Evolutionary conservation across 1,140 invertebrate species (phyloP).

Genomic region (Brachystomella parvula): DNA sequence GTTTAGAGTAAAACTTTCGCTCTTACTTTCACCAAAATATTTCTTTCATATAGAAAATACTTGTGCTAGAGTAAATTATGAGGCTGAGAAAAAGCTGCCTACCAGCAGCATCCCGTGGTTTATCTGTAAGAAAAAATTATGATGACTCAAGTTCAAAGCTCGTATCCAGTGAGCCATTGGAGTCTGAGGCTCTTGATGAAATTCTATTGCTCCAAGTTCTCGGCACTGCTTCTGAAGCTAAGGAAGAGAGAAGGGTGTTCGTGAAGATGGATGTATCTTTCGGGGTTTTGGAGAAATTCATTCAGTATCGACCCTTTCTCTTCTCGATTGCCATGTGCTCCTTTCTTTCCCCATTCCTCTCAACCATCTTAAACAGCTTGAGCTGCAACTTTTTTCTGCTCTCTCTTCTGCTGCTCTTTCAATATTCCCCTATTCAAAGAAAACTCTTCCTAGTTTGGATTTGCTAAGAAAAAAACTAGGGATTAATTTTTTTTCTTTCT

Average conservation of each 20-base stretch:
- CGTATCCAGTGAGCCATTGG: neutral
- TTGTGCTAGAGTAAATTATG: no score
- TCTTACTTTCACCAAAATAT: no score
- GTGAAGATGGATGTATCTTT: neutral
- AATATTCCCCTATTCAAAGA: neutral
- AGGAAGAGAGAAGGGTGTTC: neutral
- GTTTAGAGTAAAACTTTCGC: no score
- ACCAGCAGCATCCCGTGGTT: no score
- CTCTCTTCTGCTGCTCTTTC: neutral
- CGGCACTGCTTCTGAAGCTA: neutral
- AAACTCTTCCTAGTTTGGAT: no score
- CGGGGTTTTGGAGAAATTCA: conserved; percentile 6
- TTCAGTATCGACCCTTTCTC: conserved; percentile 20
- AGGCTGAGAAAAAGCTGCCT: no score
- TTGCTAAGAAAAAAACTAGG: neutral
- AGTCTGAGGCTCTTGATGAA: no score
- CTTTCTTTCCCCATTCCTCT: neutral
- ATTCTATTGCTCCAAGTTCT: no score
- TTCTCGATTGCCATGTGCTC: neutral
- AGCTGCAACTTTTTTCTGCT: neutral
- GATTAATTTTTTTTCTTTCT: neutral
- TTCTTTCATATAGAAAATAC: no score
- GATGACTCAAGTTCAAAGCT: neutral
- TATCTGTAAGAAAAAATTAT: neutral
- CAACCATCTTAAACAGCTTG: neutral